A percentile compares a stretch with the other conserved stretches of the same genome.
Conservation (phyloP, 2,888 invertebrate species). For the Leptinotarsa haldemani region DNA sequence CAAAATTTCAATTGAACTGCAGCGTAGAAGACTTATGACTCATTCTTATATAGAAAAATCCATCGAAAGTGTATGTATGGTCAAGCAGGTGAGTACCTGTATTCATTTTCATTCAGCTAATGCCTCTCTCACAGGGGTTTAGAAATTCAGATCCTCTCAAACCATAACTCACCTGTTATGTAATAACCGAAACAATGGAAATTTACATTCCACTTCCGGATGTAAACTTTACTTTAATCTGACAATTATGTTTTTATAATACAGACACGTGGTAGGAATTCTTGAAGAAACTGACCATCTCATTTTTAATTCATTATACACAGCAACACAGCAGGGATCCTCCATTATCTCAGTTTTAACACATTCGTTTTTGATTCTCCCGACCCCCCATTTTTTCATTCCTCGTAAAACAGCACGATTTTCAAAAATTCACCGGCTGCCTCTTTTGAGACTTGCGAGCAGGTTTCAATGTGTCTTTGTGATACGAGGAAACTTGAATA, state of each 20-base stretch:
- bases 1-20: too few relatives aligned
- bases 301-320: background rate
- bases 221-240: slow-evolving; percentile 16
- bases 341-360: background rate
- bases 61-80: too few relatives aligned
- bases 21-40: too few relatives aligned
- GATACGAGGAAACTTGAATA: too few relatives aligned
- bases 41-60: too few relatives aligned
- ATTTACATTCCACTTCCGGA: slow-evolving; percentile 14
- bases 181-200: slow-evolving; percentile 18
- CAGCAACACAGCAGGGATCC: background rate
- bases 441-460: too few relatives aligned
- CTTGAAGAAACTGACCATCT: slow-evolving; percentile 3
- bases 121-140: background rate
- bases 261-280: slow-evolving; percentile 11
- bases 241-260: slow-evolving; percentile 21
- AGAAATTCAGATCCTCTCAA: background rate
- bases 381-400: too few relatives aligned
- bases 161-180: slow-evolving; percentile 10
- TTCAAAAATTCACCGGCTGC: too few relatives aligned
- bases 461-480: too few relatives aligned
- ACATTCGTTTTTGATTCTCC: background rate
- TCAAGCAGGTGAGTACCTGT: too few relatives aligned
- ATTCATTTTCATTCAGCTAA: background rate
- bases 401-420: too few relatives aligned